Evolutionary conservation across 2,888 invertebrate species (phyloP).

Genomic region (Chouioia cunea): DNA sequence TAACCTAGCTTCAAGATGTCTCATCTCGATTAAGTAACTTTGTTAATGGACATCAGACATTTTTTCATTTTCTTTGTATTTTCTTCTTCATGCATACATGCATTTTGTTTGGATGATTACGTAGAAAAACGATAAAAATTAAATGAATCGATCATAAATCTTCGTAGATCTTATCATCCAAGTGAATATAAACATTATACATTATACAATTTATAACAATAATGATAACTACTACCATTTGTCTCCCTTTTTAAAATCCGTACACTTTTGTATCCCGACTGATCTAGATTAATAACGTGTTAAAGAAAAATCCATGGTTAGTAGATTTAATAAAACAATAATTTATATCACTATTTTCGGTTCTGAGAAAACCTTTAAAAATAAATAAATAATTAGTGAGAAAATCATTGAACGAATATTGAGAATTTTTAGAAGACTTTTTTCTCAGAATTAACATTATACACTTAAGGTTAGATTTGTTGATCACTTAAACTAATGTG

Average conservation of each 20-base stretch:
- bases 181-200: constrained; percentile 42
- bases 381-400: constrained; percentile 31
- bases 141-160: constrained; percentile 31
- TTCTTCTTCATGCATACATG: constrained; percentile 36
- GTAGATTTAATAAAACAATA: constrained; percentile 29
- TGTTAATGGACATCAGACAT: constrained; percentile 59
- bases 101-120: constrained; percentile 26
- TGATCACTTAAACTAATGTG: constrained; percentile 24
- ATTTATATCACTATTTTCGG: constrained; percentile 31
- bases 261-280: constrained; percentile 19
- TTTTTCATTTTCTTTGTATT: constrained; percentile 28
- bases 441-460: constrained; percentile 28
- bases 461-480: constrained; percentile 27
- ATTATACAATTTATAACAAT: constrained; percentile 49
- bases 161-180: constrained; percentile 34
- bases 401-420: constrained; percentile 3
- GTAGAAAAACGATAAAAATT: constrained; percentile 39
- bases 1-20: constrained; percentile 63
- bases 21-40: constrained; percentile 63
- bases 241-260: constrained; percentile 25
- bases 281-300: constrained; percentile 16
- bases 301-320: constrained; percentile 18
- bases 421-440: constrained; percentile 7
- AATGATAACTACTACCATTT: constrained; percentile 41
- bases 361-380: constrained; percentile 18